phyloP scores from a whole-genome alignment of 2,888 invertebrate species.

The Xestia sexstrigata region DNA sequence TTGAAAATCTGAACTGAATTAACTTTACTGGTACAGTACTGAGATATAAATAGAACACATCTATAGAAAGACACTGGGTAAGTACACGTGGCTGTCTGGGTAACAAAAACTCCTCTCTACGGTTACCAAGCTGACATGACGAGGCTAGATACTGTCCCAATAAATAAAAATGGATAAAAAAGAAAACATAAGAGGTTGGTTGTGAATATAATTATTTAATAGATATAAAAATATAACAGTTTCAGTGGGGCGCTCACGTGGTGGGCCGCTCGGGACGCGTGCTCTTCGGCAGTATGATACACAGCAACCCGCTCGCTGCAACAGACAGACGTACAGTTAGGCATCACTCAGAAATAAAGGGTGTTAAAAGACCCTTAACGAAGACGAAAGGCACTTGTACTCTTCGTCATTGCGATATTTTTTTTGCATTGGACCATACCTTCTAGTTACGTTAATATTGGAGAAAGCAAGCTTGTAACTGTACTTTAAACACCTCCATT shows the following conservation, averaged over 20 bases:
- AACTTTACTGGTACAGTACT: neutral
- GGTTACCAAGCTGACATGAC: neutral
- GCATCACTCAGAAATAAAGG: neutral
- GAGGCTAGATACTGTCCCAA: neutral
- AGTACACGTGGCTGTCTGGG: neutral
- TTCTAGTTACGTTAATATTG: too few species aligned
- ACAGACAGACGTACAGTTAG: slow-evolving; percentile 64
- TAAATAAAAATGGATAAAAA: neutral
- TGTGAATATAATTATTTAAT: slow-evolving; percentile 77
- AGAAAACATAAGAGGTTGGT: slow-evolving; percentile 36
- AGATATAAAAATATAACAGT: slow-evolving; percentile 81
- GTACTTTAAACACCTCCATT: neutral
- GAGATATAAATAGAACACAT: neutral
- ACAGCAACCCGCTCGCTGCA: slow-evolving; percentile 90
- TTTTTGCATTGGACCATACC: too few species aligned
- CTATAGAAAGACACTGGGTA: neutral
- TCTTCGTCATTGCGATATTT: too few species aligned
- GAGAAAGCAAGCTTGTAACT: too few species aligned
- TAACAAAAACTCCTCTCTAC: neutral
- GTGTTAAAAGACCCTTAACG: neutral
- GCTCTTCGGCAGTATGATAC: slow-evolving; percentile 89
- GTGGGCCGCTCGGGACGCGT: slow-evolving; percentile 85
- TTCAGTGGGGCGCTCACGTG: slow-evolving; percentile 65
- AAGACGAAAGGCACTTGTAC: neutral
- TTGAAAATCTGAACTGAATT: neutral